Evolutionary conservation across 92 coral and sea anemone genomes (phyloP).

Genomic region (Virgularia gustaviana): DNA sequence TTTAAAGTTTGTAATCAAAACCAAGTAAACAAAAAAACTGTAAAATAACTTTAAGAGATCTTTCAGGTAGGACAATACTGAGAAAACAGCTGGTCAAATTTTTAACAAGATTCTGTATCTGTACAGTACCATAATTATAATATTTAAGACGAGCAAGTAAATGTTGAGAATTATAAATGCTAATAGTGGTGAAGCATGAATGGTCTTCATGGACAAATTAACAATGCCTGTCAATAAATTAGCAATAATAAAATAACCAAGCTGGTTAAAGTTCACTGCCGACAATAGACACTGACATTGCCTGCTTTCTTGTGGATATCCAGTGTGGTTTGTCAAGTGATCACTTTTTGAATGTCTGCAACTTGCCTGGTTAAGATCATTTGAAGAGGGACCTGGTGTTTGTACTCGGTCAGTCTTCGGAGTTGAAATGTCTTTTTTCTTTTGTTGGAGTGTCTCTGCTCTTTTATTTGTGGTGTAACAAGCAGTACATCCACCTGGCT

Average conservation of each 20-base stretch:
- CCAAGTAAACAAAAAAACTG: no score
- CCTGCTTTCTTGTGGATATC: background rate
- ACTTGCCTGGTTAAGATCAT: no score
- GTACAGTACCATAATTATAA: slow-evolving; percentile 42
- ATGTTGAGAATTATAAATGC: slow-evolving; percentile 60
- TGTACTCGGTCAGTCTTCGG: no score
- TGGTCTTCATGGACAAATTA: slow-evolving; percentile 71
- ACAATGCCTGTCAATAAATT: slow-evolving; percentile 78
- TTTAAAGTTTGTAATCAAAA: no score
- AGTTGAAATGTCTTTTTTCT: no score
- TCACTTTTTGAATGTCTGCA: no score
- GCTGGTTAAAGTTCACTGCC: slow-evolving; percentile 77
- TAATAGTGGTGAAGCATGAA: slow-evolving; percentile 52
- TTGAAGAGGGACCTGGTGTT: no score
- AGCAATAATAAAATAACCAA: slow-evolving; percentile 73
- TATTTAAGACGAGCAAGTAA: slow-evolving; percentile 59
- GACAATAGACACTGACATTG: slow-evolving; percentile 59
- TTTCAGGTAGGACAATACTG: no score
- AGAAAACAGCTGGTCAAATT: no score
- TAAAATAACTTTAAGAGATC: no score
- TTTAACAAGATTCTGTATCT: slow-evolving; percentile 43
- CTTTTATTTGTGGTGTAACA: background rate
- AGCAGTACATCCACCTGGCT: slow-evolving; percentile 25
- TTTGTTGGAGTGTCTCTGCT: no score
- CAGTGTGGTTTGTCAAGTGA: no score